Evolutionary conservation across 2,888 invertebrate species (phyloP), one percentile per base, ranked within the genome.

Genomic region (Tenthredo amoena): DNA sequence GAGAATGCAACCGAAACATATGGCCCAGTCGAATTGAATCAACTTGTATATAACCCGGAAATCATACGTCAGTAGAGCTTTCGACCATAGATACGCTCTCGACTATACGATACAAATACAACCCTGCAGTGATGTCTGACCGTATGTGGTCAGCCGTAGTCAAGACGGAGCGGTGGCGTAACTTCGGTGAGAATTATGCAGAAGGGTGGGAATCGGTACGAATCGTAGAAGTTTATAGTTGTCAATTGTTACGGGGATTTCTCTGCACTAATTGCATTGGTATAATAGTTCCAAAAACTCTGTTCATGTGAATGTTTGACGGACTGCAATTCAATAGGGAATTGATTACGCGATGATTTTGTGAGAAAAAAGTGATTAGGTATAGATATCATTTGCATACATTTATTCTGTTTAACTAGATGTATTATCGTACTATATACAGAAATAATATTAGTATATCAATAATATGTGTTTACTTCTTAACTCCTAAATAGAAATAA

Each of bases 401-500:
- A 72, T 43, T 74, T 47, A 74, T 74, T 43, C 9, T 47, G 5
- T 74, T 40, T 10, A 34, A 1, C 34, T 68, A 34, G 9, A 31
- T 68, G 43, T 74, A 40, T 74, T 74, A n/a, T 74, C 15, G 1
- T 47, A 26, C n/a, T 74, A 74, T 74, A 15, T 74, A 74, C 21
- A 74, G 31, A 74, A 43, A 43, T 40, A 18, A 74, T 74, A 74
- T 74, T 40, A 74, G 40, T 26, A 74, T 74, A 74, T 74, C 26
- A 40, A 72, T 72, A 34, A 72, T 72, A 34, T 72, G 71, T 37
- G 2, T 21, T 2, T 10, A 40, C 21, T 12, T 5, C 43, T 74
- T 21, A 43, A 31, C 74, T 43, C n/a, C 40, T 74, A 74, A 12
- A 74, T 50, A 77, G 50, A 55, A 77, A 34, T 77, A 31, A 34